These are phyloP conservation scores for Hylyphantes graminicola DNA, from an alignment of 1,140 invertebrate species.

Conservation along the genomic window DNA sequence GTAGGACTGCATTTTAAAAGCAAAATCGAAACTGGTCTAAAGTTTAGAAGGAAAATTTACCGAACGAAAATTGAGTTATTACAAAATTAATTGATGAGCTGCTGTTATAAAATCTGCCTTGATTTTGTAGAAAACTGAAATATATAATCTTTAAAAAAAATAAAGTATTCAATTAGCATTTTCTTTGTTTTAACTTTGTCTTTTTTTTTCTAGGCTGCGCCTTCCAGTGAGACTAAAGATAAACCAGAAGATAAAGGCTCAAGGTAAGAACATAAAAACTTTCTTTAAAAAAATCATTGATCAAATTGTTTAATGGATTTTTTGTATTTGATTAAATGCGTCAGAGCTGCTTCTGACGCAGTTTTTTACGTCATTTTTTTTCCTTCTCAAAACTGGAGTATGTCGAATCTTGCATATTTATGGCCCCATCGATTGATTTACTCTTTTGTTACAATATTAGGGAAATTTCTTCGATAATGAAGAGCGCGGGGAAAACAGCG, in stretches of 20 bases:
- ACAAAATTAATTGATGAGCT: no score
- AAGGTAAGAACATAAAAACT: conserved; percentile 39
- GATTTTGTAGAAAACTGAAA: conserved; percentile 10
- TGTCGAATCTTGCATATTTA: conserved; percentile 39
- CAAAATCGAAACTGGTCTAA: no score
- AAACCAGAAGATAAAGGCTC: conserved; percentile 47
- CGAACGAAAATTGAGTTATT: no score
- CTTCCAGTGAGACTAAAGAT: conserved; percentile 47
- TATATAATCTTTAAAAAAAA: conserved; percentile 19
- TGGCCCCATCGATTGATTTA: conserved; percentile 25
- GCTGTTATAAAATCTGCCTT: no score
- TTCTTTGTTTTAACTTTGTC: conserved; percentile 38
- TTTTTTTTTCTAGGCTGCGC: conserved; percentile 35
- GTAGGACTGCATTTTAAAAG: no score
- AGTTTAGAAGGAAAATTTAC: no score
- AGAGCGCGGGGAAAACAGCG: not conserved
- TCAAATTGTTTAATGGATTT: conserved; percentile 51
- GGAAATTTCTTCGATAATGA: conserved; percentile 14
- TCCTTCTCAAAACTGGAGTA: conserved; percentile 1
- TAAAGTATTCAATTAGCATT: conserved; percentile 41
- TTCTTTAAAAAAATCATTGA: conserved; percentile 3
- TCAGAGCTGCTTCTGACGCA: conserved; percentile 23
- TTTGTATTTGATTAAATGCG: conserved; percentile 46
- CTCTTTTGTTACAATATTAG: conserved; percentile 11
- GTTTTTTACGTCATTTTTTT: conserved; percentile 15